These are phyloP conservation scores for Stegodyphus dumicola DNA, from an alignment of 1,140 invertebrate genomes.

Conservation along the genomic window DNA sequence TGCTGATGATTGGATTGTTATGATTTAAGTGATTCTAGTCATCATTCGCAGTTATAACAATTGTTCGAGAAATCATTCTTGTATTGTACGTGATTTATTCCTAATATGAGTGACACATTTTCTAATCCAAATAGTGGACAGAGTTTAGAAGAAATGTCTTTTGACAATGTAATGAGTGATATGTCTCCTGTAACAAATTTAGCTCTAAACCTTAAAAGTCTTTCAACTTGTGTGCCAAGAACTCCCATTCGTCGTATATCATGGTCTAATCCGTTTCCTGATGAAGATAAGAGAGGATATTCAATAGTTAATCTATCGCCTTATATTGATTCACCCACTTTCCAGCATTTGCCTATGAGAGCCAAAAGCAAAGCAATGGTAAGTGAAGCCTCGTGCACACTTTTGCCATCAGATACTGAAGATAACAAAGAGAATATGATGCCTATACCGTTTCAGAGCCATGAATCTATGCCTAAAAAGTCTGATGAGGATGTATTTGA, in stretches of 20 bases:
- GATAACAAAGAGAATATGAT: slow-evolving; percentile 35
- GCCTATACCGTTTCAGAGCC: background rate
- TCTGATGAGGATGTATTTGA: background rate
- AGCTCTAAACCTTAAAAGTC: slow-evolving; percentile 27
- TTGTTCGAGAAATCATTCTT: no score
- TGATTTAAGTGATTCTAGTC: no score
- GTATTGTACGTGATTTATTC: no score
- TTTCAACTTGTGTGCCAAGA: slow-evolving; percentile 6
- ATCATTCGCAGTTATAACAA: background rate
- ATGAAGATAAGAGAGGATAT: background rate
- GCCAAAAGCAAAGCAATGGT: background rate
- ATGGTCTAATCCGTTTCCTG: slow-evolving; percentile 33
- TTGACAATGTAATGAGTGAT: background rate
- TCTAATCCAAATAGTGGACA: no score
- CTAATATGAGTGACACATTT: no score
- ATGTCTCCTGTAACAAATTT: slow-evolving; percentile 50
- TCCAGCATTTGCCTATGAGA: background rate
- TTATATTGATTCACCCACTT: slow-evolving; percentile 30
- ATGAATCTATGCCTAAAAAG: background rate
- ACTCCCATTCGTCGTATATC: slow-evolving; percentile 51
- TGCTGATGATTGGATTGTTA: no score
- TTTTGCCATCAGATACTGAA: background rate
- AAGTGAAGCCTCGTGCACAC: background rate
- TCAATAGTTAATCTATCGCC: background rate
- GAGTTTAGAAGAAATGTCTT: no score